Evolutionary conservation across 2,797 vertebrate genomes (phyloP).

Genomic region (Avahi laniger): DNA sequence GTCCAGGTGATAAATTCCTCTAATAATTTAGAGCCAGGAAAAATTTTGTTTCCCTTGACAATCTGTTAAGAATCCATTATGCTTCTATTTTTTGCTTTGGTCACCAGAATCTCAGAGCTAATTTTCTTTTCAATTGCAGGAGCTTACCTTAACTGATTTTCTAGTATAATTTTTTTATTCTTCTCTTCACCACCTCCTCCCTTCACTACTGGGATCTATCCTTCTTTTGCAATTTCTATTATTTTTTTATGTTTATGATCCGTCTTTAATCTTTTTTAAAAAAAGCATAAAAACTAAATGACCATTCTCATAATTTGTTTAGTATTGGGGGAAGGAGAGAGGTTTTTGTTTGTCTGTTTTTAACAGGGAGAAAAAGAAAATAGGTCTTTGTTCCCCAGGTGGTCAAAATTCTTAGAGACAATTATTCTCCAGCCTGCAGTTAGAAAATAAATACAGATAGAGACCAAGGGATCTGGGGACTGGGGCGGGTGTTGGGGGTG

Average conservation of each 20-base stretch:
- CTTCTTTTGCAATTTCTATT: neutral
- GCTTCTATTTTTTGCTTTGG: conserved; percentile 26
- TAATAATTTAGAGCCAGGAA: conserved; percentile 16
- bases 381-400: neutral
- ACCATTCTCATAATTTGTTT: neutral
- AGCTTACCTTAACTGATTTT: neutral
- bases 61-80: neutral
- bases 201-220: neutral
- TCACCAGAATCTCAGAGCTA: conserved; percentile 44
- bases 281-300: neutral
- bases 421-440: neutral
- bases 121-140: conserved; percentile 40
- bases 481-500: accelerated
- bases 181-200: accelerated
- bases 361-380: neutral
- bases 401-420: neutral
- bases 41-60: conserved; percentile 23
- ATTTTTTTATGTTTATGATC: neutral
- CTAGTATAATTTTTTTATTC: neutral
- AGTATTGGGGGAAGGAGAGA: neutral
- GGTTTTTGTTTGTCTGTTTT: neutral
- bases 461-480: neutral
- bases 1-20: neutral
- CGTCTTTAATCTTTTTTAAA: neutral
- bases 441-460: neutral